Percentiles rank a stretch among this genome's conserved stretches.
phyloP scores from a whole-genome alignment of 1,140 invertebrate species.

The Zaprionus nigranus region DNA sequence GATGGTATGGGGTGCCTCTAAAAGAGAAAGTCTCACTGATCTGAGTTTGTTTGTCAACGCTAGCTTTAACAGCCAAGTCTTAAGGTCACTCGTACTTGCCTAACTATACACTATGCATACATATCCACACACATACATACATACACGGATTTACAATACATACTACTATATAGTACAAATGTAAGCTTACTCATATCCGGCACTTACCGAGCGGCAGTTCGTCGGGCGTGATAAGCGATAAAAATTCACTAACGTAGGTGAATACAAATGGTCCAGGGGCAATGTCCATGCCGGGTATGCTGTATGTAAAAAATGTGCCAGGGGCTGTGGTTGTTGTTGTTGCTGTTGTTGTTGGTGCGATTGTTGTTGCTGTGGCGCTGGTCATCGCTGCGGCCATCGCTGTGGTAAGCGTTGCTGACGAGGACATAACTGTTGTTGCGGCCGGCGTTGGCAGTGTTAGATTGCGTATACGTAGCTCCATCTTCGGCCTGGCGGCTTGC shows the following conservation, averaged over 20 bases:
- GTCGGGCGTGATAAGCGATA: conserved; percentile 86
- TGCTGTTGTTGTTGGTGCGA: conserved; percentile 45
- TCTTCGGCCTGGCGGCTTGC: conserved; percentile 53
- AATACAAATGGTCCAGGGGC: conserved; percentile 86
- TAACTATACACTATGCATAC: neutral
- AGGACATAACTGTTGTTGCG: conserved; percentile 78
- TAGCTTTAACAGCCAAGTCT: no score
- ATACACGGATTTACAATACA: neutral
- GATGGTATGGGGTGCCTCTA: no score
- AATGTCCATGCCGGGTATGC: conserved; percentile 85
- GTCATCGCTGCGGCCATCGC: conserved; percentile 56
- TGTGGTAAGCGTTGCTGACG: conserved; percentile 64
- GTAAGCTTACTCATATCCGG: conserved; percentile 8
- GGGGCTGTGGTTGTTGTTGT: conserved; percentile 59
- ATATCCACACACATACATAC: neutral
- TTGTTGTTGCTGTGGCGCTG: conserved; percentile 51
- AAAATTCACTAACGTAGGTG: conserved; percentile 85
- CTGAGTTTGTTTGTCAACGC: no score
- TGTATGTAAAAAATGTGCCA: conserved; percentile 84
- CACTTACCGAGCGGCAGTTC: conserved; percentile 86
- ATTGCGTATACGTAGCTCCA: conserved; percentile 71
- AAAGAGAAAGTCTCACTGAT: no score
- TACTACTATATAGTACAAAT: neutral
- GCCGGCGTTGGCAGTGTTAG: conserved; percentile 79
- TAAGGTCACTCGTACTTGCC: neutral